Evolutionary conservation across 2,888 invertebrate species (phyloP), one percentile per base, ranked within the genome.

Genomic region (Limnephilus lunatus): DNA sequence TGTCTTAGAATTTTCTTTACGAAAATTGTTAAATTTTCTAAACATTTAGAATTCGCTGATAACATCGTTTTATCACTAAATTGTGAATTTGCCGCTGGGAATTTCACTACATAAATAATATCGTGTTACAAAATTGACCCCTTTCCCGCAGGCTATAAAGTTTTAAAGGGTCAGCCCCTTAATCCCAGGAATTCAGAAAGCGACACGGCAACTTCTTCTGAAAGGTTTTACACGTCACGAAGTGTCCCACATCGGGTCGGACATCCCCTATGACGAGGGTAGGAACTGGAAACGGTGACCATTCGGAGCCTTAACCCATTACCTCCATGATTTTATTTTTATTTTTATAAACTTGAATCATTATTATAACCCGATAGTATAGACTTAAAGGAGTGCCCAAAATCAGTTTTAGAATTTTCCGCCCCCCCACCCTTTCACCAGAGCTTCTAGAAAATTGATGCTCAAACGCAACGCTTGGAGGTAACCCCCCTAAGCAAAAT

Each of bases 131-230:
- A 83, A 83, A 83, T 83, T 19, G 35, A 83, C 83, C 83, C 83
- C 83, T 86, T 86, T 53, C 31, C 30, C 4, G 5, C 87, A 12
- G 31, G 68, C 32, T 87, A 68, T 68, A 87, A 87, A 87, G 31
- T 68, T 87, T 85, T 68, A 87, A 68, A 89, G 90, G 81, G 87
- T 90, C 83, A 90, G n/a, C 32, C 31, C 90, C 48, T n/a, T 90
- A 90, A 90, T 90, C 90, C 90, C 15, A 83, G 90, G 83, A 53
- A 90, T 90, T 53, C 83, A 90, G 90, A 44, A 90, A 83, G 81
- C 31, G 90, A 90, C 90, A 90, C 90, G 90, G 39, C 44, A 83
- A 53, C 48, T 83, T 90, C 90, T 30, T 82, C 90, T 44, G 31
- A 25, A 53, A 82, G 90, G 90, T 82, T 90, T 90, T 90, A 89